Evolutionary conservation across 2,797 vertebrate species (phyloP), one percentile per base, ranked within the genome.

Genomic region (Malacoctenus gilli): DNA sequence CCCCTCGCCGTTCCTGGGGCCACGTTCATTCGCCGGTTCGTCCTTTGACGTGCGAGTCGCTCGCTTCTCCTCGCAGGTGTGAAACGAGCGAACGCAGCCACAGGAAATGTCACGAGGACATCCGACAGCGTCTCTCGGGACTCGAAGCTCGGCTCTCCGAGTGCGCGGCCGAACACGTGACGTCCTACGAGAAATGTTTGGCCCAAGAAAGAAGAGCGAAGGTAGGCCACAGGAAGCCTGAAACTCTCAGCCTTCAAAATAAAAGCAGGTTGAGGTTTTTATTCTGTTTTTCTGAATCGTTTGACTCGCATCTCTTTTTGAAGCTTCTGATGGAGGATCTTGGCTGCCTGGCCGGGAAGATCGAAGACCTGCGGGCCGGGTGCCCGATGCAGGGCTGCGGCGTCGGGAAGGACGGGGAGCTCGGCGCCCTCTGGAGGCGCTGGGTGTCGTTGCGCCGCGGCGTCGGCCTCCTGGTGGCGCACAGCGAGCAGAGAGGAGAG

Each of bases 151-250:
- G 64, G 21, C 91, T 97, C 21, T 67, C 72, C 3, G 84, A 90
- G 22, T 89, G 77, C 51, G 69, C 90, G 36, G 75, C 78, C 22
- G 78, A 74, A 0, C 81, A 82, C 51, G 91, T 92, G 9, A 18
- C 55, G 1, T 95, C 94, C 19, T 92, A 92, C 14, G 93, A 93
- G 43, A 91, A 93, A 75, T 92, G 92, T 72, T 58, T 92, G 34
- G 85, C 87, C 19, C 88, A 89, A 39, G 88, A 92, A 65, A 89
- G 92, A 43, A 84, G 84, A 68, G 92, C 89, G 25, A 91, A 89
- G 92, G 96, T 95, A 15, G 11, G 83, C 69, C 38, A 13, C 13
- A 28, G 2, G n/a, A n/a, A n/a, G n/a, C n/a, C n/a, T n/a, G n/a
- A n/a, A n/a, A n/a, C n/a, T n/a, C n/a, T n/a, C n/a, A n/a, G n/a